phyloP scores from a whole-genome alignment of 2,113 vertebrate genomes.

The Laticauda colubrina region DNA sequence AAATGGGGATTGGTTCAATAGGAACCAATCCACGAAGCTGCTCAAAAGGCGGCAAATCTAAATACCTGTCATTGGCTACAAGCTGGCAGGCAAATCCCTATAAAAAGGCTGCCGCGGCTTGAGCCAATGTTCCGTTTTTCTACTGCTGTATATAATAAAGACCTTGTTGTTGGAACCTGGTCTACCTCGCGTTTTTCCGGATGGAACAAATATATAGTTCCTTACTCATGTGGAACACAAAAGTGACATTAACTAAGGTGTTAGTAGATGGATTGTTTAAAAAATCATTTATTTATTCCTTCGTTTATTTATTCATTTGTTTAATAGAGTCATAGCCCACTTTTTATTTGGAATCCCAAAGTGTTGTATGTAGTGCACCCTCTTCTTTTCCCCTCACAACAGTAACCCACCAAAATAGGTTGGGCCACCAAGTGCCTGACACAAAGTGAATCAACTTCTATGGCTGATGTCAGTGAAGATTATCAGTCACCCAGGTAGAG shows the following conservation, averaged over 20 bases:
- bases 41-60: too few relatives aligned
- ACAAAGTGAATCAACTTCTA: not conserved
- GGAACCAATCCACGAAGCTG: too few relatives aligned
- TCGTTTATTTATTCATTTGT: not conserved
- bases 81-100: too few relatives aligned
- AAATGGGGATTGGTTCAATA: too few relatives aligned
- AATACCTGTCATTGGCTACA: too few relatives aligned
- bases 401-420: not conserved
- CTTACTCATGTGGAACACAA: conserved; percentile 44
- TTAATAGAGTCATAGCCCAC: not conserved
- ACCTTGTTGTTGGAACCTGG: too few relatives aligned
- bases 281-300: not conserved
- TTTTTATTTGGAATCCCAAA: not conserved
- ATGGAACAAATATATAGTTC: conserved; percentile 52
- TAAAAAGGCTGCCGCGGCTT: too few relatives aligned
- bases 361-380: not conserved
- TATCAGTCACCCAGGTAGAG: not conserved
- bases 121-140: too few relatives aligned
- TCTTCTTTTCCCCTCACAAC: not conserved
- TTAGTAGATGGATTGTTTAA: not conserved
- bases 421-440: not conserved
- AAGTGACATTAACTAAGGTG: conserved; percentile 9
- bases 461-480: not conserved
- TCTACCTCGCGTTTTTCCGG: too few relatives aligned
- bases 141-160: too few relatives aligned